Conservation (phyloP, 2,797 vertebrate genomes). For the Muraenolepis orangiensis region DNA sequence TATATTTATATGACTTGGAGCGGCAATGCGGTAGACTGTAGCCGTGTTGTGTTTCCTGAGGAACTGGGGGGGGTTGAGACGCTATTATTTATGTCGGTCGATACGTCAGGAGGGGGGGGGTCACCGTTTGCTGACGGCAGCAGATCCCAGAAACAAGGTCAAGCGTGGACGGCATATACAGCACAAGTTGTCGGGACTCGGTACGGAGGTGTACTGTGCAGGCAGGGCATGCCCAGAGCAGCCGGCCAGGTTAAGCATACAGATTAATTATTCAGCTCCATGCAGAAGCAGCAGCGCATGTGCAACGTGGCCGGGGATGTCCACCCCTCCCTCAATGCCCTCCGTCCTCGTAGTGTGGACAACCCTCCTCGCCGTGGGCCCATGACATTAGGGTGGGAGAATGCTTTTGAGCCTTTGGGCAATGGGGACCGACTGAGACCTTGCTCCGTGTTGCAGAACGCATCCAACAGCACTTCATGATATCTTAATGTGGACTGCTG, state of each 20-base stretch:
- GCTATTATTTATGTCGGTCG: constrained; percentile 64
- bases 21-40: constrained; percentile 57
- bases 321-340: constrained; percentile 15
- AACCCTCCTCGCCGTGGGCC: background rate
- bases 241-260: constrained; percentile 61
- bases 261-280: constrained; percentile 66
- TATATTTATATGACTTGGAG: constrained; percentile 9
- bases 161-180: constrained; percentile 39
- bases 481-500: background rate
- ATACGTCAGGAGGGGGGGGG: constrained; percentile 56
- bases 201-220: constrained; percentile 32
- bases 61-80: constrained; percentile 40
- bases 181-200: constrained; percentile 47
- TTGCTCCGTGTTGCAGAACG: background rate
- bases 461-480: background rate
- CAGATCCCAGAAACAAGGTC: constrained; percentile 58
- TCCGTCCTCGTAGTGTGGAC: background rate
- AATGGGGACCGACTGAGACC: background rate
- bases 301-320: constrained; percentile 50
- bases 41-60: constrained; percentile 46
- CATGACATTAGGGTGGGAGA: background rate
- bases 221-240: constrained; percentile 36
- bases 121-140: constrained; percentile 62
- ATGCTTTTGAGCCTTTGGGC: background rate
- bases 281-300: constrained; percentile 46